Conservation (phyloP, 2,113 vertebrate genomes). For the Corythornis vintsioides region DNA sequence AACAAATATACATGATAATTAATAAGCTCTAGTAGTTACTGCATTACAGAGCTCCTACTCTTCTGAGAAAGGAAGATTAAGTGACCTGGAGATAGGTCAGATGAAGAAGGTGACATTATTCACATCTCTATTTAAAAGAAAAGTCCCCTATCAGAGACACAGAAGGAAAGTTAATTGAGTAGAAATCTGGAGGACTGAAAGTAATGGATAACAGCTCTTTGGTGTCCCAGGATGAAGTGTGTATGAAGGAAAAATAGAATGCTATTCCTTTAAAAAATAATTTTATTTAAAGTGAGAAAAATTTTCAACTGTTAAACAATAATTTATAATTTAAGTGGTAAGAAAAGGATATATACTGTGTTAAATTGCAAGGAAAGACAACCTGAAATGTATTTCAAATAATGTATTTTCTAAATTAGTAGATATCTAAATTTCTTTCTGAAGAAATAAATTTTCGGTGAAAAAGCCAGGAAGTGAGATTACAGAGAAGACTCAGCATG, state of each 20-base stretch:
- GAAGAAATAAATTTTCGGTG: neutral
- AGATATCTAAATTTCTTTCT: neutral
- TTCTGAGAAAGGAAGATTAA: neutral
- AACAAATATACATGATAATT: neutral
- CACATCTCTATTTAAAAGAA: neutral
- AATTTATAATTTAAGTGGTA: neutral
- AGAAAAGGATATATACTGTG: neutral
- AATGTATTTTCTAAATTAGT: neutral
- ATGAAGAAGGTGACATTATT: neutral
- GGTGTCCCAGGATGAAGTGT: neutral
- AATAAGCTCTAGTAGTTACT: neutral
- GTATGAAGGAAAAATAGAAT: neutral
- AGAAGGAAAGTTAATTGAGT: neutral
- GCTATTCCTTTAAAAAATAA: neutral
- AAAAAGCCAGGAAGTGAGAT: neutral
- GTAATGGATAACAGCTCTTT: neutral
- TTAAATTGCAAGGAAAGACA: neutral
- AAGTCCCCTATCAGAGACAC: neutral
- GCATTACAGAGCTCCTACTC: neutral
- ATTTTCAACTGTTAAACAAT: neutral
- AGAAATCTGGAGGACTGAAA: neutral
- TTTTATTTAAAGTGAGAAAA: neutral
- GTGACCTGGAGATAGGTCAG: neutral
- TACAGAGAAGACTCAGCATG: neutral
- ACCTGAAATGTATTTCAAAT: neutral